phyloP scores from a whole-genome alignment of 2,113 vertebrate species.

The Laterallus jamaicensis region DNA sequence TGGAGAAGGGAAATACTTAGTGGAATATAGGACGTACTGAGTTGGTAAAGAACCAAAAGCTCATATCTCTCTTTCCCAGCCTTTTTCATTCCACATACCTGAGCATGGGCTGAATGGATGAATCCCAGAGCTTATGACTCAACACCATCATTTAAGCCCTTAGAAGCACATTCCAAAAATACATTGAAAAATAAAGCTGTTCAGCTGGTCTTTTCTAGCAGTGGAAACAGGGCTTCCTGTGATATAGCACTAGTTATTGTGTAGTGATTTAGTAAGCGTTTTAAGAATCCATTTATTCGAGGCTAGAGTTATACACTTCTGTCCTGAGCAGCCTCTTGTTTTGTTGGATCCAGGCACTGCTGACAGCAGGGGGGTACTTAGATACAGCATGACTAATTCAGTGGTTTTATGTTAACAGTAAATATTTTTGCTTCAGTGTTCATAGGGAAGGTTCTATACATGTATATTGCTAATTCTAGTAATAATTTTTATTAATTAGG shows the following conservation, averaged over 20 bases:
- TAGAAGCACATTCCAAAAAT: constrained; percentile 66
- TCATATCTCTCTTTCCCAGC: constrained; percentile 17
- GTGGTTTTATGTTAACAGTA: neutral
- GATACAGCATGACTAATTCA: neutral
- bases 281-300: constrained; percentile 55
- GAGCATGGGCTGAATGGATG: constrained; percentile 20
- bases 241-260: constrained; percentile 11
- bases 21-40: neutral
- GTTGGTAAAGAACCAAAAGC: neutral
- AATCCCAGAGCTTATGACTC: constrained; percentile 59
- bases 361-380: neutral
- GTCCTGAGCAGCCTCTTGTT: constrained; percentile 40
- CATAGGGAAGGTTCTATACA: neutral
- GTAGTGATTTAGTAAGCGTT: constrained; percentile 47
- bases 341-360: constrained; percentile 11
- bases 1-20: neutral
- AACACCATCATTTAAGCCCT: constrained; percentile 45
- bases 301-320: constrained; percentile 9
- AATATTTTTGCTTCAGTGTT: neutral
- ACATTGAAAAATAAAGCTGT: constrained; percentile 47
- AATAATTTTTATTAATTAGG: neutral
- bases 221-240: neutral
- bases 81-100: constrained; percentile 46
- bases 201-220: constrained; percentile 20
- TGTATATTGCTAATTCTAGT: neutral